Evolutionary conservation across 2,797 vertebrate genomes (phyloP), one percentile per base, ranked within the genome.

Genomic region (Sciurus carolinensis): DNA sequence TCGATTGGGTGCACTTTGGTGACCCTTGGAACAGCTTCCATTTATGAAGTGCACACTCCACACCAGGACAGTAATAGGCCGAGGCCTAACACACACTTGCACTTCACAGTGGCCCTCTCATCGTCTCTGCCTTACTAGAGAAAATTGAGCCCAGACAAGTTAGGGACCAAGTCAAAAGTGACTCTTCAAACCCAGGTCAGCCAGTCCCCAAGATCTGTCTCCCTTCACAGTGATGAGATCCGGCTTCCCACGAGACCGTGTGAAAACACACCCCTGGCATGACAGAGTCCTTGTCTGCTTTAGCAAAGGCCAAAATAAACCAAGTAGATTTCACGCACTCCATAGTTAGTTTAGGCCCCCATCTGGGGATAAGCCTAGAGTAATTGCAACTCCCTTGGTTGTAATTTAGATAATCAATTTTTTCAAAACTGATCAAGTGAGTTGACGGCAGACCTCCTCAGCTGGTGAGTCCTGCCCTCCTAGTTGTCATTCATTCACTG

Each of bases 61-160:
- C 50, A 71, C 14, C 30, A 82, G 44, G 44, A 17, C 13, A 54
- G 13, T 64, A 42, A 44, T 9, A 47, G 20, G 15, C 71, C 72
- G 33, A 62, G 39, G 22, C 26, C 87, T 77, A 57, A 22, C 10
- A 33, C 24, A 17, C 26, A 12, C 67, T 82, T 89, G 47, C 3
- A 36, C 59, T 76, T 76, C 28, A 66, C 0, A 22, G 0, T 59
- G 36, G 39, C 54, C 26, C 42, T 87, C 11, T 36, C 83, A 13
- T 75, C 26, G 64, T 69, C 54, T 90, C 17, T 73, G 85, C 83
- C 5, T 84, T 77, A 54, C 47, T 57, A 92, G 80, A n/a, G 44
- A 71, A 86, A 71, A 44, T 0, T 20, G 54, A 76, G 26, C 62
- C 5, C 33, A 85, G 9, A 44, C 12, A 83, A 88, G 44, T 13